These are phyloP conservation scores for Drosophila tristis DNA, from an alignment of 1,140 invertebrate genomes.

Conservation along the genomic window DNA sequence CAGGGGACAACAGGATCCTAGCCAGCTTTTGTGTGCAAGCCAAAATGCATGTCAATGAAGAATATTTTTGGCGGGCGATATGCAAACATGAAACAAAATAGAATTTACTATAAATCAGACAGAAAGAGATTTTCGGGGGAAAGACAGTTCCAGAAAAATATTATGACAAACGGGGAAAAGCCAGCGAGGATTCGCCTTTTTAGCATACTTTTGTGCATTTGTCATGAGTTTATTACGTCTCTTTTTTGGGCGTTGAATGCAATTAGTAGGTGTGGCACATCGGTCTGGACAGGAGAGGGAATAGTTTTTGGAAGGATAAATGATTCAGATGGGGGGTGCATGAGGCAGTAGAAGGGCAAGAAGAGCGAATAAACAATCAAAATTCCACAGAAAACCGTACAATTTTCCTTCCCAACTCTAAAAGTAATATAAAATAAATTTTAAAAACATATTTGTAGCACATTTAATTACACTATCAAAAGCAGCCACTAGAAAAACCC, in stretches of 20 bases:
- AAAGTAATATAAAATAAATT: conserved; percentile 5
- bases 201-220: conserved; percentile 39
- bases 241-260: neutral
- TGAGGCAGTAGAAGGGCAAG: no score
- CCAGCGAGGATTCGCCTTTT: neutral
- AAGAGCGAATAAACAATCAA: neutral
- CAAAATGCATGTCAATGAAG: conserved; percentile 78
- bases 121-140: neutral
- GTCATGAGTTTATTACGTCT: conserved; percentile 12
- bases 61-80: conserved; percentile 67
- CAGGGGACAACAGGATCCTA: conserved; percentile 25
- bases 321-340: neutral
- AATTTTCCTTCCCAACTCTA: neutral
- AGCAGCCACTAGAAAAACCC: conserved; percentile 20
- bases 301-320: conserved; percentile 21
- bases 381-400: neutral
- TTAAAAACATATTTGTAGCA: neutral
- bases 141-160: conserved; percentile 24
- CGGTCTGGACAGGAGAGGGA: conserved; percentile 35
- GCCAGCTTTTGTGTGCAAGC: conserved; percentile 58
- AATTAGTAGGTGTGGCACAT: neutral
- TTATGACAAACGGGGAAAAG: conserved; percentile 17
- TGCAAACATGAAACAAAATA: conserved; percentile 76
- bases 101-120: conserved; percentile 53
- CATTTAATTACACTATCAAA: conserved; percentile 50